phyloP scores from a whole-genome alignment of 2,888 invertebrate genomes.

The Maniola hyperantus region DNA sequence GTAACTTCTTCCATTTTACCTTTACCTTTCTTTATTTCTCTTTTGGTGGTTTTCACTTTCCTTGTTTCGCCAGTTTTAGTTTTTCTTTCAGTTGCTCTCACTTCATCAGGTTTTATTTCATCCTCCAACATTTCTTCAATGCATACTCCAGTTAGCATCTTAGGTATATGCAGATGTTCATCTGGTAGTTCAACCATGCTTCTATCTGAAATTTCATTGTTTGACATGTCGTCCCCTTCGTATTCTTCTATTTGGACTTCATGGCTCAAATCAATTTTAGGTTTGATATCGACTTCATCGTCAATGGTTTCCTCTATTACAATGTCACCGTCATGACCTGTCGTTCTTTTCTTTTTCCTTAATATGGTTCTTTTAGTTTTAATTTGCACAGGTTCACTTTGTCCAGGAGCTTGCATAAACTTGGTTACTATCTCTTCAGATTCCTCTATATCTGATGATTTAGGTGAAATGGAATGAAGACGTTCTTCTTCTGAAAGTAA shows the following conservation, averaged over 20 bases:
- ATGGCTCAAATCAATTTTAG: conserved; percentile 45
- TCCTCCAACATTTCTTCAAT: conserved; percentile 52
- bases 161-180: conserved; percentile 56
- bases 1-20: conserved; percentile 49
- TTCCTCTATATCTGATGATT: conserved; percentile 77
- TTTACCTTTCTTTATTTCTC: conserved; percentile 25
- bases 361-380: conserved; percentile 83
- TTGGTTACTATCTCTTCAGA: conserved; percentile 84
- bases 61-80: conserved; percentile 9
- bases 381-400: conserved; percentile 78
- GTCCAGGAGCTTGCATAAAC: conserved; percentile 77
- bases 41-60: conserved; percentile 30
- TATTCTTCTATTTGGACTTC: conserved; percentile 69
- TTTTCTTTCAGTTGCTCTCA: conserved; percentile 12
- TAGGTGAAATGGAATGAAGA: conserved; percentile 50
- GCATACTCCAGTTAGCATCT: conserved; percentile 54
- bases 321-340: conserved; percentile 63
- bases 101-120: conserved; percentile 38
- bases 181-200: conserved; percentile 49
- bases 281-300: conserved; percentile 55
- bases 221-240: conserved; percentile 59
- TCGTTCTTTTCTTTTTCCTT: conserved; percentile 65
- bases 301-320: conserved; percentile 79
- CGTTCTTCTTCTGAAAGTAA: conserved; percentile 56
- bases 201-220: conserved; percentile 49